phyloP scores from a whole-genome alignment of 2,797 vertebrate species.

The Scleropages formosus region DNA sequence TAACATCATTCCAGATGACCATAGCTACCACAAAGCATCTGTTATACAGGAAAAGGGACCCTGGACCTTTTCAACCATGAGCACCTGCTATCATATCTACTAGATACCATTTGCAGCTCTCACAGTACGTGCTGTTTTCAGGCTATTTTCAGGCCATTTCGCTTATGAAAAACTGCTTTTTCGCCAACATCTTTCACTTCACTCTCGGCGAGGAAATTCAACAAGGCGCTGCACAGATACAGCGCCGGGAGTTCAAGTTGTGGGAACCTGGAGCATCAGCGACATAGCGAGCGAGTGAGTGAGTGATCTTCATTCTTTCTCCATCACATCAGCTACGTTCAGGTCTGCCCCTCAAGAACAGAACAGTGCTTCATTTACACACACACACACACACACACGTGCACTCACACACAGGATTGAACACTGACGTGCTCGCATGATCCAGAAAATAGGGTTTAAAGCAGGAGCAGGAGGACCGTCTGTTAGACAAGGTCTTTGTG shows the following conservation, averaged over 20 bases:
- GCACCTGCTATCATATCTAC: background rate
- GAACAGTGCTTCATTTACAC: background rate
- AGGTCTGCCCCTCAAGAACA: no score
- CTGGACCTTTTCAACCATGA: no score
- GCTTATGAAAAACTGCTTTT: background rate
- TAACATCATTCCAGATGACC: background rate
- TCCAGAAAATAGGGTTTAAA: background rate
- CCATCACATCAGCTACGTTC: no score
- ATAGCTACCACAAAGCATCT: background rate
- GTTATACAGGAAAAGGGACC: background rate
- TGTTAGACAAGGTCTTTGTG: background rate
- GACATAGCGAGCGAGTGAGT: background rate
- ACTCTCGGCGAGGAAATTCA: background rate
- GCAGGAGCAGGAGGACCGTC: background rate
- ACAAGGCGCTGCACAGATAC: background rate
- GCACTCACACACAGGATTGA: background rate
- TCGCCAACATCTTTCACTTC: background rate
- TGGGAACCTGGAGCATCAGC: background rate
- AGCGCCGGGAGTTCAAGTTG: constrained; percentile 9
- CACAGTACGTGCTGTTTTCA: constrained; percentile 3
- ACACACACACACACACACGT: background rate
- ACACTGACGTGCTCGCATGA: background rate
- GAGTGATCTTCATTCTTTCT: no score
- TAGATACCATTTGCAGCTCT: constrained; percentile 1
- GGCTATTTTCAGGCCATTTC: background rate